Conservation (phyloP, 35 echinoderm and acorn worm genomes). For the Apostichopus japonicus region DNA sequence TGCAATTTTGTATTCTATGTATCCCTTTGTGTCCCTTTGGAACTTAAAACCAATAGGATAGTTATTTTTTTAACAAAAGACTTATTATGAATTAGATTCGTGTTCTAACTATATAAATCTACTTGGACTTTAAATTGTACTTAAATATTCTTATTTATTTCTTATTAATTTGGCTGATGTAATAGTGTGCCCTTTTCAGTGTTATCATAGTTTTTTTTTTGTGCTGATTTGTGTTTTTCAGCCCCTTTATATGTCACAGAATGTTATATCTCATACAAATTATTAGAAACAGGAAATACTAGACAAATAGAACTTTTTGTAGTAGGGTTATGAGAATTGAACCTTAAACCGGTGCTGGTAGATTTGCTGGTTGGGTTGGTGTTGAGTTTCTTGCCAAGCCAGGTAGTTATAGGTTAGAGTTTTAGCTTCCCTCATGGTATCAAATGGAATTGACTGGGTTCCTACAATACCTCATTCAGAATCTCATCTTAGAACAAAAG, state of each 20-base stretch:
- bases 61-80: not conserved
- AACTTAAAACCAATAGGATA: not conserved
- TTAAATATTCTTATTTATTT: not conserved
- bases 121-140: too few species aligned
- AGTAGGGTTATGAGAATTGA: not conserved
- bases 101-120: not conserved
- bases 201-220: not conserved
- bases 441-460: not conserved
- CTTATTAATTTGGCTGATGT: not conserved
- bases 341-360: slow-evolving; percentile 11
- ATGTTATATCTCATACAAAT: not conserved
- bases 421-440: not conserved
- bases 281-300: not conserved
- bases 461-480: not conserved
- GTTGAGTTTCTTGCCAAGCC: not conserved
- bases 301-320: not conserved
- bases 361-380: slow-evolving; percentile 1
- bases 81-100: not conserved
- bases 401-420: not conserved
- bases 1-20: not conserved
- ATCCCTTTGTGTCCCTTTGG: not conserved
- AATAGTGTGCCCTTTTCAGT: not conserved
- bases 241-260: slow-evolving; percentile 2
- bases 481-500: not conserved
- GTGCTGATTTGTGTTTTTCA: not conserved